Evolutionary conservation across 2,113 vertebrate genomes (phyloP), one percentile per base, ranked within the genome.

Genomic region (Ameiurus melas): DNA sequence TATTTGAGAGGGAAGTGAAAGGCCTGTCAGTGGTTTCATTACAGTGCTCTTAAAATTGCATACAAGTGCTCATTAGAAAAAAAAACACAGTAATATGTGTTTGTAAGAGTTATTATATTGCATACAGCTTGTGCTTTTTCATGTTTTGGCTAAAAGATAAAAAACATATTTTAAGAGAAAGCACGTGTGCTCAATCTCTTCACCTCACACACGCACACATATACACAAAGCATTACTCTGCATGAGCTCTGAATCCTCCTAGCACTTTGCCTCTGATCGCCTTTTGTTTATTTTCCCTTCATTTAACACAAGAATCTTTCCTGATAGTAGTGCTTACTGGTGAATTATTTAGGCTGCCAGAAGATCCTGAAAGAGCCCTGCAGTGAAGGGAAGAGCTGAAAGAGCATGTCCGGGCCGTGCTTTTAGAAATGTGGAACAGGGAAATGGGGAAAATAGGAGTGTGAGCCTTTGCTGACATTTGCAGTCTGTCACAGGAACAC

Each of bases 321-420:
- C 93, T 94, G 94, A 94, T 95, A 92, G 93, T 89, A 89, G 90
- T 90, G 91, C 89, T 92, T 93, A 91, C 91, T 93, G 91, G 92
- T 95, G 93, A 95, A 95, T 94, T 94, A 95, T 95, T 94, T 92
- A 94, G 93, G 88, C 92, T 93, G 92, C 90, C 91, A 83, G 92
- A 94, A 91, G 92, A 92, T 92, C 90, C 91, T 93, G 94, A 93
- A 94, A 94, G 94, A 94, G 91, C 93, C 91, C 90, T 87, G 89
- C 91, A 94, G 94, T 86, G 92, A 93, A 92, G 92, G 93, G 93
- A 93, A 93, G 93, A 93, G 94, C 91, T 82, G 58, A 80, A 80
- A 71, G 79, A 87, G 55, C 30, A 82, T 82, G 78, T 87, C 86
- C 78, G 27, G 78, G 51, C 77, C 16, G 1, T 70, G 47, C 77